Evolutionary conservation across 2,888 invertebrate species (phyloP), one percentile per base, ranked within the genome.

Genomic region (Camptogramma bilineatum): DNA sequence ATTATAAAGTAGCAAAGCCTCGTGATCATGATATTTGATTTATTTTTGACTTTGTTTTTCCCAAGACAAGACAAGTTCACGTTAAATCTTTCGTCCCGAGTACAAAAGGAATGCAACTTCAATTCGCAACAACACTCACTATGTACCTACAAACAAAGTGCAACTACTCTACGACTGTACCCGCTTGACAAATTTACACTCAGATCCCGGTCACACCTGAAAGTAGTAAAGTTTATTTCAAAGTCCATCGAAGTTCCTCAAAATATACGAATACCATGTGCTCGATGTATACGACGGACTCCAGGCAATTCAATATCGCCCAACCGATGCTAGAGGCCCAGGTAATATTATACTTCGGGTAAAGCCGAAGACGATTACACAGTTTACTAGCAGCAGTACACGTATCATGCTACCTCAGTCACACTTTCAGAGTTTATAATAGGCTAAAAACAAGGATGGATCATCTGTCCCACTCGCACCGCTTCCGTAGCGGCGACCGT

Each of bases 311-410:
- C 34, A 39, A 39, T 39, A 39, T 13, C 34, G 34, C 4, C 34
- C 34, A 13, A 39, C 13, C 8, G 44, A 19, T 52, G 52, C 52
- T 39, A 42, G 13, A 18, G 50, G 50, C 16, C 51, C 13, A 19
- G 47, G 52, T 63, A 65, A 10, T 62, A 42, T 54, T 64, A 58
- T 19, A n/a, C n/a, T n/a, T n/a, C n/a, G n/a, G n/a, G n/a, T n/a
- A n/a, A n/a, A n/a, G n/a, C n/a, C n/a, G n/a, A n/a, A n/a, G n/a
- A n/a, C n/a, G n/a, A n/a, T n/a, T n/a, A n/a, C n/a, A n/a, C n/a
- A n/a, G n/a, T n/a, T n/a, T n/a, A n/a, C n/a, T n/a, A n/a, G n/a
- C n/a, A n/a, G n/a, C n/a, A n/a, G n/a, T n/a, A n/a, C n/a, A n/a
- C n/a, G n/a, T n/a, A n/a, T n/a, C n/a, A n/a, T n/a, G n/a, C n/a